Evolutionary conservation across 1,140 invertebrate species (phyloP).

Genomic region (Dufourea novaeangliae): DNA sequence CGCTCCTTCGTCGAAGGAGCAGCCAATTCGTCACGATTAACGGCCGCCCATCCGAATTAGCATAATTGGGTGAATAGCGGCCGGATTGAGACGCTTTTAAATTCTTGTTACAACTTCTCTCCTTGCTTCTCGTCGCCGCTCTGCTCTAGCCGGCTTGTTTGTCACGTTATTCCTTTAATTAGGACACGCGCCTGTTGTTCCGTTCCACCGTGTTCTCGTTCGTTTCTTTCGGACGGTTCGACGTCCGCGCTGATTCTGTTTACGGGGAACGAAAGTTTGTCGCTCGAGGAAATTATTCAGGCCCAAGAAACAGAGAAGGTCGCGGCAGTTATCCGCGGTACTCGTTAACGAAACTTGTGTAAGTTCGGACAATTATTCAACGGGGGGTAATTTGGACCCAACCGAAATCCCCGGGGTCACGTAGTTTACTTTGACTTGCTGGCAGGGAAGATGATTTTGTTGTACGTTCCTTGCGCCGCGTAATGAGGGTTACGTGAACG

Average conservation of each 20-base stretch:
- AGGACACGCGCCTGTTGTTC: slow-evolving; percentile 16
- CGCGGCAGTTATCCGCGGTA: slow-evolving; percentile 51
- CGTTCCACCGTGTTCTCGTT: slow-evolving; percentile 1
- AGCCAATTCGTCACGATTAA: background rate
- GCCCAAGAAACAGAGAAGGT: slow-evolving; percentile 62
- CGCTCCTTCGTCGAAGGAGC: background rate
- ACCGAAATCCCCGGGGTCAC: slow-evolving; percentile 46
- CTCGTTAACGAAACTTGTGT: slow-evolving; percentile 63
- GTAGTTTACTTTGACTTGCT: slow-evolving; percentile 40
- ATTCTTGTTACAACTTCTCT: background rate
- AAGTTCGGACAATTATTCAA: slow-evolving; percentile 67
- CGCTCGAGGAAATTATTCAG: slow-evolving; percentile 60
- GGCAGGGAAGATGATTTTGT: slow-evolving; percentile 17
- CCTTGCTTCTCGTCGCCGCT: too few relatives aligned
- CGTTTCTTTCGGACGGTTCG: slow-evolving; percentile 20
- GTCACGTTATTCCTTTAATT: slow-evolving; percentile 1
- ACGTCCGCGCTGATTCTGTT: slow-evolving; percentile 41
- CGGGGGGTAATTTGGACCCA: slow-evolving; percentile 60
- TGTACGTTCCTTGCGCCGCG: background rate
- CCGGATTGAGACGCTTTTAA: background rate
- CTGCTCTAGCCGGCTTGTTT: background rate
- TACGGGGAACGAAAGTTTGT: slow-evolving; percentile 52
- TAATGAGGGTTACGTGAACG: background rate
- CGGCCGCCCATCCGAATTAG: background rate
- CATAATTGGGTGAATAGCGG: background rate